These are phyloP conservation scores for Ctenopoma multispine DNA, from an alignment of 2,797 vertebrate species.

Conservation along the genomic window DNA sequence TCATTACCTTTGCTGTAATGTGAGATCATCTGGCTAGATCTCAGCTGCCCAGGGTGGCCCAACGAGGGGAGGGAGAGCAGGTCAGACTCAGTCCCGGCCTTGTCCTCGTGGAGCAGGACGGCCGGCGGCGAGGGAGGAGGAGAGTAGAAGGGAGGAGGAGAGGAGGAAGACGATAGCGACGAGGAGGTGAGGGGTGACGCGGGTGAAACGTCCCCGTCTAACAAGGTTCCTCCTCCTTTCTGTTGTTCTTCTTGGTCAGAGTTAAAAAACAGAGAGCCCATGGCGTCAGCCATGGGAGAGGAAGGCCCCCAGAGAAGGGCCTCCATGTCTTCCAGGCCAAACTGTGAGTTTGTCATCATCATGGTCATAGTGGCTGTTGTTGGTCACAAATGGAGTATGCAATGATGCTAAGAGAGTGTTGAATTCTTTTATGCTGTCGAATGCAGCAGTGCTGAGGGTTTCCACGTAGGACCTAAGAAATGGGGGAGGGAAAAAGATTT, in stretches of 20 bases:
- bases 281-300: constrained; percentile 94
- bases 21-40: constrained; percentile 48
- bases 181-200: constrained; percentile 71
- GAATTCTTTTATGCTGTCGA: constrained; percentile 82
- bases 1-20: constrained; percentile 76
- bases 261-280: constrained; percentile 52
- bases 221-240: constrained; percentile 68
- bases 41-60: constrained; percentile 69
- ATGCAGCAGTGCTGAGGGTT: constrained; percentile 84
- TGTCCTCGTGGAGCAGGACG: constrained; percentile 68
- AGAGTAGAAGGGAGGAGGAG: constrained; percentile 76
- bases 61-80: constrained; percentile 76
- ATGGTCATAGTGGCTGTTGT: constrained; percentile 85
- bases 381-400: constrained; percentile 75
- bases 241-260: constrained; percentile 68
- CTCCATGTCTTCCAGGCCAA: constrained; percentile 92
- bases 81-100: constrained; percentile 75
- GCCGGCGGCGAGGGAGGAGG: constrained; percentile 76
- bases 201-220: constrained; percentile 62
- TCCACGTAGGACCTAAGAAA: constrained; percentile 81
- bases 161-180: constrained; percentile 72
- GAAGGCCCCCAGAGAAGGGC: constrained; percentile 91
- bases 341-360: constrained; percentile 92
- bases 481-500: neutral
- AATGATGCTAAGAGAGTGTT: constrained; percentile 49